A percentile compares a stretch with the other conserved stretches of the same genome.
Conservation (phyloP, 2,888 invertebrate genomes). For the Himalopsyche japonica region DNA sequence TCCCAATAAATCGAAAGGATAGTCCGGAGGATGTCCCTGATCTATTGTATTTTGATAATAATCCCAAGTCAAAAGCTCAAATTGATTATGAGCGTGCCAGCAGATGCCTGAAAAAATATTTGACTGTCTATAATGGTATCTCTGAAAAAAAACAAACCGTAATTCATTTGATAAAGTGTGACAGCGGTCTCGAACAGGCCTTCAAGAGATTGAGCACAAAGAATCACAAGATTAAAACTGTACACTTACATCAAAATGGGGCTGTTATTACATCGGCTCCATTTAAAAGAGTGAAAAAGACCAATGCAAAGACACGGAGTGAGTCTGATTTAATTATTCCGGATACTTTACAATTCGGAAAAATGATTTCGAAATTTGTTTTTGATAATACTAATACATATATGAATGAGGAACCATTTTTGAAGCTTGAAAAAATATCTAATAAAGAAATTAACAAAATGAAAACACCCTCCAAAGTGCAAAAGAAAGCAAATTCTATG, state of each 20-base stretch:
- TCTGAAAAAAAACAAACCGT: constrained; percentile 19
- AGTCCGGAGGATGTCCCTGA: background rate
- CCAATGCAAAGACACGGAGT: background rate
- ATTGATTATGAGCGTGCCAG: background rate
- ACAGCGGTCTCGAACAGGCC: constrained; percentile 15
- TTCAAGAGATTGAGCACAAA: constrained; percentile 14
- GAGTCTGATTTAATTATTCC: background rate
- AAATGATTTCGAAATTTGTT: background rate
- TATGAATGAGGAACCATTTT: background rate
- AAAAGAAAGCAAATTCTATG: background rate
- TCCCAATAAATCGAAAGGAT: background rate
- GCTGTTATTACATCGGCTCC: background rate
- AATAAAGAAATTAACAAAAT: background rate
- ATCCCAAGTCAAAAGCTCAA: constrained; percentile 10
- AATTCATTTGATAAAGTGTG: constrained; percentile 12
- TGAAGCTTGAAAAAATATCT: background rate
- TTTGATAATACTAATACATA: background rate
- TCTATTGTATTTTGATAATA: constrained; percentile 29
- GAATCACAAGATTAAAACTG: constrained; percentile 9
- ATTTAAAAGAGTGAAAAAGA: background rate
- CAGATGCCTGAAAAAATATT: constrained; percentile 7
- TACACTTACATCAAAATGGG: constrained; percentile 11
- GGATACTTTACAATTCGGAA: background rate
- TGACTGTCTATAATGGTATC: constrained; percentile 12
- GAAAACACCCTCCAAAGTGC: background rate